These are phyloP conservation scores for Hirtodrosophila histrioides DNA, from an alignment of 2,888 invertebrate species.

Conservation along the genomic window DNA sequence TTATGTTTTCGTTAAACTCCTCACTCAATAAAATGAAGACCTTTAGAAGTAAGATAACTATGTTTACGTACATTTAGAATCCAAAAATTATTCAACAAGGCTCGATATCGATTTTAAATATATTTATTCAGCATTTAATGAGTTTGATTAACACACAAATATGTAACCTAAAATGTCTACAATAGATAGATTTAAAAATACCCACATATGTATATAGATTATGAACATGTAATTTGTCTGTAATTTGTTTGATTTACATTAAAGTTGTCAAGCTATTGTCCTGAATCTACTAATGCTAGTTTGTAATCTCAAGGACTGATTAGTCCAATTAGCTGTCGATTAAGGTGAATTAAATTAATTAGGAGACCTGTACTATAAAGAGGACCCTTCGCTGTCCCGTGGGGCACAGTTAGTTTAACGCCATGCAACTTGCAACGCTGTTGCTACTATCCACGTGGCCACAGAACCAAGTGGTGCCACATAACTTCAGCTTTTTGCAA, in stretches of 20 bases:
- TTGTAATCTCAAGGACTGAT: conserved; percentile 39
- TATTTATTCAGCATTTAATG: no score
- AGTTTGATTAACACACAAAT: no score
- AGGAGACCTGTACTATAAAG: conserved; percentile 32
- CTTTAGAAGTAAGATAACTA: no score
- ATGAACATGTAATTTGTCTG: no score
- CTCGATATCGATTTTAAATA: no score
- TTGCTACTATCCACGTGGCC: conserved; percentile 12
- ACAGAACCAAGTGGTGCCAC: background rate
- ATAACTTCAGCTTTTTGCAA: conserved; percentile 49
- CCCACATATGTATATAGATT: no score
- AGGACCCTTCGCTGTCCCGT: background rate
- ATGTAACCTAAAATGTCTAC: no score
- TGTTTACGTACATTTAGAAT: no score
- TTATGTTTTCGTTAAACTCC: no score
- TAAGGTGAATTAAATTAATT: conserved; percentile 56
- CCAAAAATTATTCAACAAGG: no score
- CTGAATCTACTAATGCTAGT: conserved; percentile 22
- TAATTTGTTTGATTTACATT: background rate
- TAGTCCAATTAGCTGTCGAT: conserved; percentile 38
- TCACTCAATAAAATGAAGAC: no score
- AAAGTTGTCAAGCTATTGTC: conserved; percentile 12
- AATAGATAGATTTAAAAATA: no score
- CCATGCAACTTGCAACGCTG: conserved; percentile 34
- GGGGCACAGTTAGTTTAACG: conserved; percentile 19